Evolutionary conservation across 2,113 vertebrate genomes (phyloP).

Genomic region (Larimichthys polyactis): DNA sequence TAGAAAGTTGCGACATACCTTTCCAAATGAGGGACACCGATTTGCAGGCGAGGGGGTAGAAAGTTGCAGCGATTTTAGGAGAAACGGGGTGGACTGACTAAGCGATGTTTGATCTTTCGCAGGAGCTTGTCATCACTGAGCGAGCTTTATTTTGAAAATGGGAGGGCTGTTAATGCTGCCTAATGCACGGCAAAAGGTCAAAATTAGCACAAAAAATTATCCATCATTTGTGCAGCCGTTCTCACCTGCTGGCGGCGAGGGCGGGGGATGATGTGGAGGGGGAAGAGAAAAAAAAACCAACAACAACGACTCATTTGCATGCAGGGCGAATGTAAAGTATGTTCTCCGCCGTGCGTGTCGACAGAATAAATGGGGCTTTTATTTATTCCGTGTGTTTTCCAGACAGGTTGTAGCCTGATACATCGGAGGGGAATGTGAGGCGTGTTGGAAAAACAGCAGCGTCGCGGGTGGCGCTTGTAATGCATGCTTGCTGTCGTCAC

Average conservation of each 20-base stretch:
- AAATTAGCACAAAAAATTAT: conserved; percentile 71
- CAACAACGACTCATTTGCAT: conserved; percentile 51
- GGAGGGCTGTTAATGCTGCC: conserved; percentile 63
- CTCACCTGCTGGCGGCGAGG: conserved; percentile 64
- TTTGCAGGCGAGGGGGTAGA: conserved; percentile 23
- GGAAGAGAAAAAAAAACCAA: too few relatives aligned
- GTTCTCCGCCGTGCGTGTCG: neutral
- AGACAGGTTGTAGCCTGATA: conserved; percentile 38
- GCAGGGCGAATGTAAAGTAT: conserved; percentile 42
- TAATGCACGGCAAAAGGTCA: conserved; percentile 69
- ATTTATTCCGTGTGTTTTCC: conserved; percentile 29
- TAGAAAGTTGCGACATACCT: conserved; percentile 70
- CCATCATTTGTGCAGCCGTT: conserved; percentile 40
- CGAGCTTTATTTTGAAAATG: conserved; percentile 51
- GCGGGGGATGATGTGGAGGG: conserved; percentile 10
- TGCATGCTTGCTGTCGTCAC: conserved; percentile 10
- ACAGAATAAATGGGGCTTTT: neutral
- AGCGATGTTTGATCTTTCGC: conserved; percentile 59
- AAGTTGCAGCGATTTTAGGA: conserved; percentile 25
- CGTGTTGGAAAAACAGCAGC: neutral
- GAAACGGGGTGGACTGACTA: conserved; percentile 33
- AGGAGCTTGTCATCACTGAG: conserved; percentile 53
- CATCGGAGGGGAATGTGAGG: conserved; percentile 27
- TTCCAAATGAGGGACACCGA: conserved; percentile 57
- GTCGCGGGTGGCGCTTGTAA: neutral